These are phyloP conservation scores for Magallana gigas DNA, from an alignment of 1,140 invertebrate genomes.

Conservation along the genomic window DNA sequence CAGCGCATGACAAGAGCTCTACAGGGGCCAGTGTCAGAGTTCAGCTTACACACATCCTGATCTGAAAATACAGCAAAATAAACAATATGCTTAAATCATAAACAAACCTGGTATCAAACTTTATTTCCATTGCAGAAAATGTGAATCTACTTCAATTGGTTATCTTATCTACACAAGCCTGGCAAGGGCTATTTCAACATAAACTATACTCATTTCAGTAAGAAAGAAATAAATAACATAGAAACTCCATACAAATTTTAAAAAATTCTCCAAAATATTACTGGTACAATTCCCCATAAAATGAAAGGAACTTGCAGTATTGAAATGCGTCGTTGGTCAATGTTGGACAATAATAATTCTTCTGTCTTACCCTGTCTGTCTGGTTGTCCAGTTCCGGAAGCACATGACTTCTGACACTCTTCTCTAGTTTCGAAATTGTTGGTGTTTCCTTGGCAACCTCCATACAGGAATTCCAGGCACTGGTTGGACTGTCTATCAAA, in stretches of 20 bases:
- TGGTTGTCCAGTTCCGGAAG: background rate
- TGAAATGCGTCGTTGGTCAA: no score
- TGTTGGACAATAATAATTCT: no score
- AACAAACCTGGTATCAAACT: background rate
- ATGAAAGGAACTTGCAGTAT: no score
- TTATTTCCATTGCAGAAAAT: no score
- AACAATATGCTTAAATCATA: background rate
- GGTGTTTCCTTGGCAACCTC: conserved; percentile 72
- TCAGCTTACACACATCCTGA: conserved; percentile 86
- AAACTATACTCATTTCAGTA: background rate
- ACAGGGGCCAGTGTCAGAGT: conserved; percentile 87
- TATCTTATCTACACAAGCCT: no score
- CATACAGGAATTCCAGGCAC: conserved; percentile 70
- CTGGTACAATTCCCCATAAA: no score
- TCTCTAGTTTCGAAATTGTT: conserved; percentile 68
- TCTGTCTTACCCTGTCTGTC: conserved; percentile 9
- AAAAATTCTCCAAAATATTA: no score
- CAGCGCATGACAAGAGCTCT: conserved; percentile 85
- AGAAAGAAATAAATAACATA: background rate
- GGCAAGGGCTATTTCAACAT: no score
- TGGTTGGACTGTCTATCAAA: conserved; percentile 81
- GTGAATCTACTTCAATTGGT: no score
- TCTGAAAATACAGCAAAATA: conserved; percentile 26
- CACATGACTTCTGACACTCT: conserved; percentile 63
- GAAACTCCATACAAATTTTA: no score